Conservation (phyloP, 2,113 vertebrate species). For the Oreochromis niloticus region DNA sequence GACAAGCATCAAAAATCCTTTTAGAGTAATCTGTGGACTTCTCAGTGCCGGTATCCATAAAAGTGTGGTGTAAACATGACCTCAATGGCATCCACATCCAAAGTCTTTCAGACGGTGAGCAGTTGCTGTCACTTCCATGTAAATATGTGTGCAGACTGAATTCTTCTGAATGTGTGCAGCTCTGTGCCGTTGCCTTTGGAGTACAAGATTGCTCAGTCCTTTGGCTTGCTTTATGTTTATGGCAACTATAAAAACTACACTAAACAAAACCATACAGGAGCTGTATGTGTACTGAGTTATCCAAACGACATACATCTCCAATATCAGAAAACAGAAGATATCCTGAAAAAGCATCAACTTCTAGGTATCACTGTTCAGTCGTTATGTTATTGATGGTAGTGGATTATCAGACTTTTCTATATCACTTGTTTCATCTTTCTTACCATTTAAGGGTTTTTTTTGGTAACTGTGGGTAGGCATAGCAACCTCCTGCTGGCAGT, state of each 20-base stretch:
- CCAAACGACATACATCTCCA: neutral
- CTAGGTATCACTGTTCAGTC: neutral
- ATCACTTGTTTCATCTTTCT: neutral
- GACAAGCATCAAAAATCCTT: neutral
- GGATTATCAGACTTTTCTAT: neutral
- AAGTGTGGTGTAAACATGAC: neutral
- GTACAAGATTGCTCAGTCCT: neutral
- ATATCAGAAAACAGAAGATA: neutral
- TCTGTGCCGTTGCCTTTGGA: neutral
- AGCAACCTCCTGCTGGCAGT: neutral
- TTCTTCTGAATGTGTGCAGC: neutral
- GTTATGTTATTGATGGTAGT: neutral
- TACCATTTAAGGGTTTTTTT: neutral
- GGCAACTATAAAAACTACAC: neutral
- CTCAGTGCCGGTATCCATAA: neutral
- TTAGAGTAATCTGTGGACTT: neutral
- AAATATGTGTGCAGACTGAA: neutral
- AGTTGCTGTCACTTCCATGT: neutral
- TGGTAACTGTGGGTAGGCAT: neutral
- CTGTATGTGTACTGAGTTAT: neutral
- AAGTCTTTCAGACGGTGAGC: neutral
- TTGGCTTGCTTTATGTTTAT: neutral
- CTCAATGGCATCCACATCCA: neutral
- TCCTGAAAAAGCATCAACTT: neutral
- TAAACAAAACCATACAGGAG: neutral